These are phyloP conservation scores for Tichodroma muraria DNA, from an alignment of 2,113 vertebrate species.

Conservation along the genomic window DNA sequence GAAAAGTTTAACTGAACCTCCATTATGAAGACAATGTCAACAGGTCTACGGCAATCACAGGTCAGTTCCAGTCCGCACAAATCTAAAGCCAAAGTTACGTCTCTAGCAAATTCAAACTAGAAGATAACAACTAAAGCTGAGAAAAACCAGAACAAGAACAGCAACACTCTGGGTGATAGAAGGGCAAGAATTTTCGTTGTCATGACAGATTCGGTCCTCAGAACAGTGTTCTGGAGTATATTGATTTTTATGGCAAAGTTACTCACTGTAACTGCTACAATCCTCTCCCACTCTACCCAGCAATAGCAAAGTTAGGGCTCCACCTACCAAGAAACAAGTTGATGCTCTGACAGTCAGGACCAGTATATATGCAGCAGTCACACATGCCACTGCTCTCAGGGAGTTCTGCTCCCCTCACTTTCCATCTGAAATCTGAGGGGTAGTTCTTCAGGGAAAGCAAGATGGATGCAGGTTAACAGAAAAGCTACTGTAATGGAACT, in stretches of 20 bases:
- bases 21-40: neutral
- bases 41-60: neutral
- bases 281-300: neutral
- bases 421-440: neutral
- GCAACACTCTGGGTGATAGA: neutral
- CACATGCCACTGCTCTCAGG: neutral
- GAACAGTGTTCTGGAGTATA: neutral
- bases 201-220: neutral
- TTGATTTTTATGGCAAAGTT: neutral
- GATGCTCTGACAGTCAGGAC: neutral
- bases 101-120: neutral
- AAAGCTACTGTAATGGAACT: neutral
- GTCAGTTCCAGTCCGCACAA: neutral
- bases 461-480: neutral
- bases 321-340: constrained; percentile 27
- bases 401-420: neutral
- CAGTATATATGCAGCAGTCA: neutral
- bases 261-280: neutral
- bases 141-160: neutral
- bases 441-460: neutral
- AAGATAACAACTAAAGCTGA: neutral
- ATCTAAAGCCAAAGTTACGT: neutral
- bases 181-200: neutral
- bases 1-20: neutral
- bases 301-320: constrained; percentile 21